phyloP scores from a whole-genome alignment of 2,113 vertebrate species.

The Taxidea taxus region DNA sequence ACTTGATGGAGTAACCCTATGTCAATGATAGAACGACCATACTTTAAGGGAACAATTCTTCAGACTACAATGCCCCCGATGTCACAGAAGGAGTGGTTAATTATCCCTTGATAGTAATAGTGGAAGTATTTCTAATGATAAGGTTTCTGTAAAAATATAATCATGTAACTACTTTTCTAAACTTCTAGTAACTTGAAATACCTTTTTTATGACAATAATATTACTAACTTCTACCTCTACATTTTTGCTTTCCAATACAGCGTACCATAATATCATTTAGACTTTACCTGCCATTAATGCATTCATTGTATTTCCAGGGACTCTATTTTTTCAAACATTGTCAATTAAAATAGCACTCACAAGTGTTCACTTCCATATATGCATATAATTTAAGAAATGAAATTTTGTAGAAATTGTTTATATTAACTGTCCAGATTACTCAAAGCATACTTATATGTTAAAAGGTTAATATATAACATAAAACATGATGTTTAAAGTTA shows the following conservation, averaged over 20 bases:
- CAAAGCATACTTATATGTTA: neutral
- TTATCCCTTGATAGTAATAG: neutral
- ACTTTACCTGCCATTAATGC: neutral
- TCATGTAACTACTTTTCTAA: neutral
- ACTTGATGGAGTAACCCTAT: neutral
- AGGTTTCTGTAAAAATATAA: neutral
- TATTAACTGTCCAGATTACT: neutral
- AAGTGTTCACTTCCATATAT: neutral
- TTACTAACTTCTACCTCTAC: neutral
- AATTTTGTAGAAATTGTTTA: neutral
- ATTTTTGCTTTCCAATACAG: neutral
- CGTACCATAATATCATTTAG: neutral
- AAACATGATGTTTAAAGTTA: neutral
- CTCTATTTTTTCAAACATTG: neutral
- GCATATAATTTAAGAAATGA: neutral
- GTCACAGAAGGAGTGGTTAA: neutral
- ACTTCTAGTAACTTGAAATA: neutral
- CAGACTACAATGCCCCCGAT: neutral
- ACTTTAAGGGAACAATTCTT: neutral
- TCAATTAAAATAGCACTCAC: neutral
- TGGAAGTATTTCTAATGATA: neutral
- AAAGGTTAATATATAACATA: neutral
- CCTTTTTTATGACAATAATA: neutral
- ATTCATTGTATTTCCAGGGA: neutral
- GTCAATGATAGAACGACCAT: constrained; percentile 6